Conservation (phyloP, 2,113 vertebrate species). For the Ahaetulla prasina region DNA sequence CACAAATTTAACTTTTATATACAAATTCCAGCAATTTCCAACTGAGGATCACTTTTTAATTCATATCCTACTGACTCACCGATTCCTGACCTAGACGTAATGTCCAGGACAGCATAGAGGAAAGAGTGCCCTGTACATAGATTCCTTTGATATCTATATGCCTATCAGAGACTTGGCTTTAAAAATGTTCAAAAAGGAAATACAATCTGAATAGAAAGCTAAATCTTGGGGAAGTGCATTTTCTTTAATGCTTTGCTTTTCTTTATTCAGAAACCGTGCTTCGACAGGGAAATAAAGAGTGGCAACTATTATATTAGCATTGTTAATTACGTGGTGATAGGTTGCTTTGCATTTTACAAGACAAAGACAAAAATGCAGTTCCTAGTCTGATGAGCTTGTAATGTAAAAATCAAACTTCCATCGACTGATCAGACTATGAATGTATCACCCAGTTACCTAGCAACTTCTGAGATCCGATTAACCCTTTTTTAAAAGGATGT, state of each 20-base stretch:
- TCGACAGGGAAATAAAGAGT: background rate
- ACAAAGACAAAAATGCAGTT: slow-evolving; percentile 8
- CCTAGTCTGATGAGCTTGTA: slow-evolving; percentile 8
- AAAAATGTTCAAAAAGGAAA: background rate
- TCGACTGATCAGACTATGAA: background rate
- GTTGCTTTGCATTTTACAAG: slow-evolving; percentile 3
- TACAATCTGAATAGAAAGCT: background rate
- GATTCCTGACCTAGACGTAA: background rate
- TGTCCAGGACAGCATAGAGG: background rate
- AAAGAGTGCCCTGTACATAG: background rate
- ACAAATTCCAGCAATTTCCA: background rate
- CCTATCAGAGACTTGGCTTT: background rate
- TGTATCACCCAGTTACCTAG: slow-evolving; percentile 14
- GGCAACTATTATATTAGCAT: slow-evolving; percentile 12
- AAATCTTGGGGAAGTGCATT: background rate
- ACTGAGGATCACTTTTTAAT: background rate
- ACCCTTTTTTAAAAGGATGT: slow-evolving; percentile 18
- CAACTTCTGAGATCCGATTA: slow-evolving; percentile 15
- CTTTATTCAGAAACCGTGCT: background rate
- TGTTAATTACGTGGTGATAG: slow-evolving; percentile 16
- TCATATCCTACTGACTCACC: background rate
- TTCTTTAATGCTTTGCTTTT: background rate
- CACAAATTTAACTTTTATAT: background rate
- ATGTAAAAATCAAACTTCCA: slow-evolving; percentile 29
- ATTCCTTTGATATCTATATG: background rate